Evolutionary conservation across 1,140 invertebrate species (phyloP).

Genomic region (Popillia japonica): DNA sequence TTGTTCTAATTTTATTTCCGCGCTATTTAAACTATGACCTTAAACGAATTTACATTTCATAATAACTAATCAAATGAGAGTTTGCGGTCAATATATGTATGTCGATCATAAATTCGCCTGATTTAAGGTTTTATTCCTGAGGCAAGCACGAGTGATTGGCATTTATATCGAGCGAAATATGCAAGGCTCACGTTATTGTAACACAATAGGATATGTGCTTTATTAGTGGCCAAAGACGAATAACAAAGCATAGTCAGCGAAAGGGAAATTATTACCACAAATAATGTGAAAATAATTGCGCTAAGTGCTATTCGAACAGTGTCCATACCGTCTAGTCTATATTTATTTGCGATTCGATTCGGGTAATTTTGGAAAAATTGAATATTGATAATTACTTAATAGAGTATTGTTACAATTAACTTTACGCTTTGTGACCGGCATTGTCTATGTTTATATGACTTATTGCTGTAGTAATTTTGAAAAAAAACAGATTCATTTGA

Average conservation of each 20-base stretch:
- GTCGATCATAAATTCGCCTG: constrained; percentile 13
- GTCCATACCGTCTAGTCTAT: neutral
- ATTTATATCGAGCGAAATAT: neutral
- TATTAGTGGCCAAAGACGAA: neutral
- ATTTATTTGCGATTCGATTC: neutral
- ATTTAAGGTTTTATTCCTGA: neutral
- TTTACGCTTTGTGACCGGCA: too few species aligned
- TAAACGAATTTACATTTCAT: neutral
- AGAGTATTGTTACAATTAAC: too few species aligned
- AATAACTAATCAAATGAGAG: neutral
- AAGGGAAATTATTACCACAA: neutral
- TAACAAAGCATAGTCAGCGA: neutral
- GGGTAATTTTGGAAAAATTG: neutral
- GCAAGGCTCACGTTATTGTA: neutral
- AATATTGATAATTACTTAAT: neutral
- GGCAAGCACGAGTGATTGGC: neutral
- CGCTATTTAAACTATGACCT: constrained; percentile 17
- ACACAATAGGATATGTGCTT: constrained; percentile 5
- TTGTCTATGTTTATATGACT: too few species aligned
- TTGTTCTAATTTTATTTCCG: neutral
- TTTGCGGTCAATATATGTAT: neutral
- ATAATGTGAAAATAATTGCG: constrained; percentile 23
- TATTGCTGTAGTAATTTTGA: too few species aligned
- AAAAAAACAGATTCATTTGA: too few species aligned
- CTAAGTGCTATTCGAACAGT: neutral